Evolutionary conservation across 1,140 invertebrate genomes (phyloP), one percentile per base, ranked within the genome.

Genomic region (Drosophila arizonae): DNA sequence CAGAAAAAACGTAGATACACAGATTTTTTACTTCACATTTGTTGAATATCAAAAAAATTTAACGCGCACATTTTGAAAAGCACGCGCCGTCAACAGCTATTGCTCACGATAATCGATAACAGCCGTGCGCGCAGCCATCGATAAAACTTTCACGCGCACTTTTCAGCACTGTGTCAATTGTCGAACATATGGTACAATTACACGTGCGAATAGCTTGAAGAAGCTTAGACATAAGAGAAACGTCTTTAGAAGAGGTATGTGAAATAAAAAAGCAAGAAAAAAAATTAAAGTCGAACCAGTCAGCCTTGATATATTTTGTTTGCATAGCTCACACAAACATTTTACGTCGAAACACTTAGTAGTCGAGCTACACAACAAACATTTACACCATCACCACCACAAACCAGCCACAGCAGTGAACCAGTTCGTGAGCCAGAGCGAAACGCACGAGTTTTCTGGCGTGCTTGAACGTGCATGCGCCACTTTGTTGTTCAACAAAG

Each of bases 401-500:
- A 46, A 30, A 9, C 17, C 41, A 26, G 15, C 24, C 3, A 15
- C 58, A 51, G 54, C 72, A 51, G 73, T 56, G 73, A 76, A 76
- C 73, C 24, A 66, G 69, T 26, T 57, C 15, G 73, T 66, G 73
- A 76, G 66, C 73, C 15, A 50, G 56, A 26, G 45, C 15, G 36
- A 4, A 52, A 30, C 67, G 43, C 56, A 61, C 56, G 56, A 55
- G 15, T 30, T 8, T 39, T 52, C 11, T 45, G 68, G 33, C 48
- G 11, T 30, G 77, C 61, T 63, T 80, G 78, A 76, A 33, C 78
- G 78, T 81, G 28, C 33, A 68, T 48, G 50, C 65, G 60, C 41
- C 77, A 76, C 63, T 60, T 79, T 76, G 68, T 80, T 77, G 77
- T 75, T 75, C 78, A 85, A 86, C 82, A 86, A 87, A 86, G 81